Base-by-base conservation (phyloP, 1,140 invertebrate genomes). In the Halyomorpha halys region DNA sequence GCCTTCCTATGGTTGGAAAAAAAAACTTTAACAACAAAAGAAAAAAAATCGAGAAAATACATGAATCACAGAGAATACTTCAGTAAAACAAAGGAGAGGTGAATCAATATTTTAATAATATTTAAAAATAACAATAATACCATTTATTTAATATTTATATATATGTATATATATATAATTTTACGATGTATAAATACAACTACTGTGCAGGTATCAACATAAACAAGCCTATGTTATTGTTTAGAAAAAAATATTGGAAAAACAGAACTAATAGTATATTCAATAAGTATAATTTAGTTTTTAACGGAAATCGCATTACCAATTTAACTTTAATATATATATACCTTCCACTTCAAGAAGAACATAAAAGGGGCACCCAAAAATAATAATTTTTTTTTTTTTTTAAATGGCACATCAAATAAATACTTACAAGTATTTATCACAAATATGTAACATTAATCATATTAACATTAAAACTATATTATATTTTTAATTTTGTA, bases 71-170 rank as follows among this genome's bases (percentile, higher is more conserved):
- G 3, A 30, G 3, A 30, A 30, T 30, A 30, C 8, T 30, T 30
- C 8, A 30, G 27, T 8, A 30, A 30, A 4, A 30, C 3, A 30
- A 4, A 8, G 27, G 27, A 30, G 8, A 30, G 27, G 27, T 30
- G 3, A 4, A 56, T 19, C 6, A 16, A 30, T 16, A 61, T 30
- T 4, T 4, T 30, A 61, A 61, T 11, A 39, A 61, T 9, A 60
- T 21, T 59, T 65, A 60, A 65, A 65, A 65, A 65, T 65, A 65
- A 65, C 63, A 65, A 65, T 65, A 65, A 59, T 59, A 59, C 63
- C 63, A 65, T 65, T 65, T 65, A 65, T 65, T 65, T 53, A 19
- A 47, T 60, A 53, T 27, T 60, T 34, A 45, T 44, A 34, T 39
- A 39, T 56, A 27, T 65, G 45, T 53, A 65, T 65, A 60, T 49